Conservation (phyloP, 53 echinoderm and acorn worm genomes). For the Henricia sp. region DNA sequence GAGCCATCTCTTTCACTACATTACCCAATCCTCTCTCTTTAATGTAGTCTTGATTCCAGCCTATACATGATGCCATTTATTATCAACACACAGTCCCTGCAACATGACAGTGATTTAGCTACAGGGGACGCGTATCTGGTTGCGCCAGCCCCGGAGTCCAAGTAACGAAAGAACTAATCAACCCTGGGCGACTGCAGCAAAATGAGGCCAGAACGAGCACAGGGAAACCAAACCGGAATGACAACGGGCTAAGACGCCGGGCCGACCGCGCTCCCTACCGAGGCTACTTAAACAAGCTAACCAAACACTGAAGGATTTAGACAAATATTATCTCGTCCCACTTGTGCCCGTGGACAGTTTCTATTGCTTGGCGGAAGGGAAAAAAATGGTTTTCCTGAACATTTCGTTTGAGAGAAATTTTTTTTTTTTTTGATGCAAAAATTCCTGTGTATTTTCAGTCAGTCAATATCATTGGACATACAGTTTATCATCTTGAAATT, state of each 20-base stretch:
- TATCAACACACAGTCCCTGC: background rate
- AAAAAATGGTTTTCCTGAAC: background rate
- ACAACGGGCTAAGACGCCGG: background rate
- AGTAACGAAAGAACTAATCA: slow-evolving; percentile 19
- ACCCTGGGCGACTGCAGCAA: background rate
- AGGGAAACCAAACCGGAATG: background rate
- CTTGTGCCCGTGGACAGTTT: too few species aligned
- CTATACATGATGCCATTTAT: background rate
- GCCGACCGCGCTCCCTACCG: too few species aligned
- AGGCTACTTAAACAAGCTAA: background rate
- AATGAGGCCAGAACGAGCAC: background rate
- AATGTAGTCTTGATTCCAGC: background rate
- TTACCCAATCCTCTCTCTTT: background rate
- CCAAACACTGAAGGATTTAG: too few species aligned
- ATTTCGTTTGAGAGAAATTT: background rate
- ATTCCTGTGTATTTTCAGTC: too few species aligned
- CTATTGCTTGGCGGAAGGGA: background rate
- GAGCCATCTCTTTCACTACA: background rate
- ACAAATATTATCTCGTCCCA: too few species aligned
- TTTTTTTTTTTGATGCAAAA: background rate
- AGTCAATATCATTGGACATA: too few species aligned
- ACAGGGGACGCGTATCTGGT: slow-evolving; percentile 3
- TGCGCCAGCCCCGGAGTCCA: slow-evolving; percentile 30
- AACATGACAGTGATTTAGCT: background rate
- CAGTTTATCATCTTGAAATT: background rate